Base-by-base conservation (phyloP, 2,888 invertebrate genomes). In the Parnassius apollo region DNA sequence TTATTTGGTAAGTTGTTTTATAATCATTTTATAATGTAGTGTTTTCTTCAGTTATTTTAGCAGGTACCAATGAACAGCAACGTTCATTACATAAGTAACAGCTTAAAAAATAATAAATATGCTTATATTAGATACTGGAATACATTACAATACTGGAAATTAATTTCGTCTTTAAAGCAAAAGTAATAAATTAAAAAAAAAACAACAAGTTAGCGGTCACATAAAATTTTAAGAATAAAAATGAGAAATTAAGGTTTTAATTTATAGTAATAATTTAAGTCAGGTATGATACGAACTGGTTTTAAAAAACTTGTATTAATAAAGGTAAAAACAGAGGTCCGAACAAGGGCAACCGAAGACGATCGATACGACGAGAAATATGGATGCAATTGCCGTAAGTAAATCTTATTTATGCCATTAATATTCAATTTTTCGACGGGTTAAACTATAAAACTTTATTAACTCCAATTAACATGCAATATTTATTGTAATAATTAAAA, bases 341-440 rank as follows among this genome's bases (percentile, higher is more conserved):
- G 64, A 56, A 56, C 70, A 64, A 59, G 66, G 64, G 57, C 64
- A 60, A 53, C 67, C 58, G 73, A 74, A 18, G 67, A 73, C 56
- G 68, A 72, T 25, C 69, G 76, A 22, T 74, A 73, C 11, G 70
- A 71, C 45, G 73, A 75, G 53, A 78, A 72, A 68, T 70, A 71
- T 9, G 83, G 74, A 54, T 90, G 89, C 69, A 81, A 78, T 13
- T 90, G 90, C 66, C 84, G 91, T 90, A 78, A 88, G 90, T 88
- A 71, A 48, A 48, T 55, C 10, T 44, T 11, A 11, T 44, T 44
- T 44, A 2, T 44, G 8, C 9, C 8, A 11, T 44, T 44, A 2
- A 44, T 44, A 11, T 35, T 4, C 4, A 7, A 7, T 4, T 35
- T 35, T 35, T 35, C 25, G 7, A 7, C 4, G 7, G 7, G 35